Conservation (phyloP, 2,113 vertebrate genomes). For the Taxidea taxus region DNA sequence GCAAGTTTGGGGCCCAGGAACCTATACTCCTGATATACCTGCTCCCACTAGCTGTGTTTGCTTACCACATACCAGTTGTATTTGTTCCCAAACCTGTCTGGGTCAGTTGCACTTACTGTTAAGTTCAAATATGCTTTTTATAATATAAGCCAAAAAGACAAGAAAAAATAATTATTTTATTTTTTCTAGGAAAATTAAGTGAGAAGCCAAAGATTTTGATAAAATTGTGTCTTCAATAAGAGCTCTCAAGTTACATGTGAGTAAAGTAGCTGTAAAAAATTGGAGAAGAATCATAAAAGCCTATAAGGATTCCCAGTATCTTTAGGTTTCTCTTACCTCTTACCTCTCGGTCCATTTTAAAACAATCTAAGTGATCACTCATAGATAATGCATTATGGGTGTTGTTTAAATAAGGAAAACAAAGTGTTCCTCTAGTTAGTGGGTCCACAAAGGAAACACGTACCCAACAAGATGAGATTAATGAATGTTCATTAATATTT, state of each 20-base stretch:
- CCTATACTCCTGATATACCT: neutral
- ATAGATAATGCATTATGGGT: neutral
- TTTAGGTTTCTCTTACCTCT: neutral
- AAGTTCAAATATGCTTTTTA: neutral
- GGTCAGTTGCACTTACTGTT: neutral
- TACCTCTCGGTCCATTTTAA: neutral
- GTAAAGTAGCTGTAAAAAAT: neutral
- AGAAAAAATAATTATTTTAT: neutral
- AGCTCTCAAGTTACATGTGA: neutral
- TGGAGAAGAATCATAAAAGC: neutral
- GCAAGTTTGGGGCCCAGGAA: neutral
- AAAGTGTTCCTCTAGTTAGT: neutral
- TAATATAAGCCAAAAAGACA: neutral
- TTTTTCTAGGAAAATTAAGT: neutral
- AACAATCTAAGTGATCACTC: neutral
- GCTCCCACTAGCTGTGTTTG: neutral
- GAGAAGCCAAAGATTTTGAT: neutral
- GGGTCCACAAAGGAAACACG: neutral
- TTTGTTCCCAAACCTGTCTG: neutral
- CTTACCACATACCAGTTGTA: neutral
- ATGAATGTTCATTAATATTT: neutral
- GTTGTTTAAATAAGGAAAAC: neutral
- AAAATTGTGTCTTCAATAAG: constrained; percentile 28
- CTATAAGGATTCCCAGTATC: neutral
- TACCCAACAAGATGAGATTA: neutral